Evolutionary conservation across 2,888 invertebrate genomes (phyloP), one percentile per base, ranked within the genome.

Genomic region (Ellobium chinense): DNA sequence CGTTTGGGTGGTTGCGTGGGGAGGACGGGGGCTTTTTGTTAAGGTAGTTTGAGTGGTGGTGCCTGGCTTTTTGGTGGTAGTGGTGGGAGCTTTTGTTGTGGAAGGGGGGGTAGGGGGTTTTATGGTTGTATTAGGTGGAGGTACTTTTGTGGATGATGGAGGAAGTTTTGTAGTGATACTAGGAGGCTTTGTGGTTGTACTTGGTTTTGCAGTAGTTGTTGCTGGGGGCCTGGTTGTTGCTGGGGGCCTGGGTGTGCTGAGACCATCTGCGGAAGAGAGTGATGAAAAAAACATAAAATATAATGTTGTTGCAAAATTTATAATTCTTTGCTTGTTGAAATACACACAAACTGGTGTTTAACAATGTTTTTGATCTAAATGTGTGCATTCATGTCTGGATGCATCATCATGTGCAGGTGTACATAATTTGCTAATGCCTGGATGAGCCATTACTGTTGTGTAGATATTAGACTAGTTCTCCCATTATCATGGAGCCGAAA

Each of bases 121-220:
- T 73, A 65, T 70, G 37, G 58, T 34, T 56, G 46, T 9, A 21
- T 82, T 34, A 29, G 78, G 54, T 12, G 84, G n/a, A 39, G 81
- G 60, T 39, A 14, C 70, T 34, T 75, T 66, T 9, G 72, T 63
- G 63, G 77, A 56, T 46, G 82, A 62, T 72, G 72, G 21, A 3
- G 58, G 34, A 27, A 65, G 37, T 24, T 74, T 79, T n/a, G 65
- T 37, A 54, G 56, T 79, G 31, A 60, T 14, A 70, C 79, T 58
- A 24, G 81, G 56, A 73, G 63, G 14, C 18, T 78, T 75, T 39
- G 80, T 65, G 14, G 81, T 62, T 63, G 24, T 76, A 18, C 74
- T 27, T 31, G 83, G 66, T 46, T 66, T 68, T 66, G 75, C 72
- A 12, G 78, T 76, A 39, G 70, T 46, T 54, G 70, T 27, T 63